Evolutionary conservation across 2,888 invertebrate species (phyloP).

Genomic region (Eremobia ochroleuca): DNA sequence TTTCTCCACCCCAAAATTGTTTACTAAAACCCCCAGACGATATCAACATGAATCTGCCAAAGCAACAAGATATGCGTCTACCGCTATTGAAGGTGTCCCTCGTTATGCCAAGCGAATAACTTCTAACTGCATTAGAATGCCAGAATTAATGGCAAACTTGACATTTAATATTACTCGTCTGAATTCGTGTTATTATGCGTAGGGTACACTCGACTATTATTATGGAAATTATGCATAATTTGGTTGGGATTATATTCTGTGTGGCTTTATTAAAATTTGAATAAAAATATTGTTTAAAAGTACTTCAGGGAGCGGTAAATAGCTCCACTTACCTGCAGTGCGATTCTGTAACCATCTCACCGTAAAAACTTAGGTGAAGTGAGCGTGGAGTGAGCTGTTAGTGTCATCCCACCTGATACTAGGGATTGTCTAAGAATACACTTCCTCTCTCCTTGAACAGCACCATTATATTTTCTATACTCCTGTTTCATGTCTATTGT

Average conservation of each 20-base stretch:
- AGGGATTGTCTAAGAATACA: too few relatives aligned
- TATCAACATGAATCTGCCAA: slow-evolving; percentile 27
- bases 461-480: too few relatives aligned
- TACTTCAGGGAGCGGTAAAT: background rate
- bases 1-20: background rate
- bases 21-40: background rate
- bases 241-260: background rate
- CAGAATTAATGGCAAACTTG: slow-evolving; percentile 53
- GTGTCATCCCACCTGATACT: too few relatives aligned
- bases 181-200: slow-evolving; percentile 17
- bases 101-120: slow-evolving; percentile 48
- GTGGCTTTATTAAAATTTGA: background rate
- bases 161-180: slow-evolving; percentile 35
- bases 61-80: slow-evolving; percentile 29
- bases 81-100: slow-evolving; percentile 27
- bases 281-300: background rate
- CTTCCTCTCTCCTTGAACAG: too few relatives aligned
- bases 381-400: too few relatives aligned
- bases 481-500: too few relatives aligned
- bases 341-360: too few relatives aligned
- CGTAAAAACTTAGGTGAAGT: too few relatives aligned
- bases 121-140: slow-evolving; percentile 43
- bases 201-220: background rate
- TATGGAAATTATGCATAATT: background rate
- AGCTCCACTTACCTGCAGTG: background rate